Percentiles rank a stretch among this genome's conserved stretches.
Evolutionary conservation across 2,888 invertebrate genomes (phyloP).

Genomic region (Resseliella maxima): DNA sequence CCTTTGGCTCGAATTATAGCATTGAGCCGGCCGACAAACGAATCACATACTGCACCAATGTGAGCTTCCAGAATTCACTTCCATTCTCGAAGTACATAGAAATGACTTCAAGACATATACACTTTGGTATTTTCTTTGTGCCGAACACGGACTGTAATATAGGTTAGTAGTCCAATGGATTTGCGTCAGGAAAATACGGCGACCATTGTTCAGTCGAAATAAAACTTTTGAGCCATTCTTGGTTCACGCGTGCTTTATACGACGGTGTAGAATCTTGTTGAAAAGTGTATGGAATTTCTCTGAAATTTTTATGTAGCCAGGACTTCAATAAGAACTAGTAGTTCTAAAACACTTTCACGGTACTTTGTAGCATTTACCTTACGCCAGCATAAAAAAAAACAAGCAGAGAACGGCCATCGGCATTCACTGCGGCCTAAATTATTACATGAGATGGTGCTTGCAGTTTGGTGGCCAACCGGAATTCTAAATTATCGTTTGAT

Average conservation of each 20-base stretch:
- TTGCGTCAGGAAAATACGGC: background rate
- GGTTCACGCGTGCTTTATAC: background rate
- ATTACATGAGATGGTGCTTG: background rate
- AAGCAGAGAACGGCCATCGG: background rate
- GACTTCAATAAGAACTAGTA: constrained; percentile 4
- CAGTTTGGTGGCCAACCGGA: too few species aligned
- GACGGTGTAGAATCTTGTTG: background rate
- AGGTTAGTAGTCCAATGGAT: background rate
- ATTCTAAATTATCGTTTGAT: constrained; percentile 52
- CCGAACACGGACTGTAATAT: background rate
- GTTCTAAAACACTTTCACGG: background rate
- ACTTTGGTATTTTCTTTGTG: background rate
- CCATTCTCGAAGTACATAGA: background rate
- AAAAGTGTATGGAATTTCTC: background rate
- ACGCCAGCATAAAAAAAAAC: background rate
- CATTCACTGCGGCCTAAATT: too few species aligned
- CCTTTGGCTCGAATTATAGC: background rate
- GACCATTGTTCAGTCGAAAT: background rate
- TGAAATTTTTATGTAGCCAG: background rate
- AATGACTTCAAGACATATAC: background rate
- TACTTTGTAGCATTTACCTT: background rate
- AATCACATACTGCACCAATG: background rate
- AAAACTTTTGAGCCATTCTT: background rate
- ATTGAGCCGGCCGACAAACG: background rate
- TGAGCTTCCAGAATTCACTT: background rate